These are phyloP conservation scores for Epinotia brunnichana DNA, from an alignment of 2,888 invertebrate genomes.

Conservation along the genomic window DNA sequence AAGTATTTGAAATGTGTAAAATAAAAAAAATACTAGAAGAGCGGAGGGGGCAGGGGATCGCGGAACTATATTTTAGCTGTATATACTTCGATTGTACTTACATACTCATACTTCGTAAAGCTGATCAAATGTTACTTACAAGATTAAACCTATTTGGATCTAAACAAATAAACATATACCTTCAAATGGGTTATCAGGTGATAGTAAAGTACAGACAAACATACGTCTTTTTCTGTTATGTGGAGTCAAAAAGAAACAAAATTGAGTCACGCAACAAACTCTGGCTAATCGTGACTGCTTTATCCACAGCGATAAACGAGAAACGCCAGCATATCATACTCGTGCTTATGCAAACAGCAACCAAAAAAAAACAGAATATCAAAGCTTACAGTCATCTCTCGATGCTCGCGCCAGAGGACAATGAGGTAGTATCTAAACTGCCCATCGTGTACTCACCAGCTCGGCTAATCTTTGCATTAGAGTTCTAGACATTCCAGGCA, in stretches of 20 bases:
- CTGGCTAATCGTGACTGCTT: neutral
- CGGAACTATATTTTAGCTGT: no score
- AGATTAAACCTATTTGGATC: no score
- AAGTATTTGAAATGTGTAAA: no score
- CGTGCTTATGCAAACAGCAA: neutral
- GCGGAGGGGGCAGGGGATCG: no score
- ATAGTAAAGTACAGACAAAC: no score
- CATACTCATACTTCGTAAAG: no score
- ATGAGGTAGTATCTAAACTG: slow-evolving; percentile 27
- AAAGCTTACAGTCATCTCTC: neutral
- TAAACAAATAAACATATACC: no score
- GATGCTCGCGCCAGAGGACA: neutral
- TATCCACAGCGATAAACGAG: neutral
- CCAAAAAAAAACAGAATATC: slow-evolving; percentile 2
- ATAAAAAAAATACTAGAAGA: no score
- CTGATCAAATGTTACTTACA: no score
- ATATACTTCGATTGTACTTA: no score
- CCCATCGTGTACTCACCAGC: slow-evolving; percentile 10
- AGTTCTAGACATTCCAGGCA: neutral
- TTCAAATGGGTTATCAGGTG: no score
- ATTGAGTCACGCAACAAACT: neutral
- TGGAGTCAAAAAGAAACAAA: neutral
- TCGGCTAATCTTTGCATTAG: slow-evolving; percentile 14
- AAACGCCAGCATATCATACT: neutral
- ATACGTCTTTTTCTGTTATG: neutral